phyloP scores from a whole-genome alignment of 2,797 vertebrate genomes.

The Catostomus latipinnis region DNA sequence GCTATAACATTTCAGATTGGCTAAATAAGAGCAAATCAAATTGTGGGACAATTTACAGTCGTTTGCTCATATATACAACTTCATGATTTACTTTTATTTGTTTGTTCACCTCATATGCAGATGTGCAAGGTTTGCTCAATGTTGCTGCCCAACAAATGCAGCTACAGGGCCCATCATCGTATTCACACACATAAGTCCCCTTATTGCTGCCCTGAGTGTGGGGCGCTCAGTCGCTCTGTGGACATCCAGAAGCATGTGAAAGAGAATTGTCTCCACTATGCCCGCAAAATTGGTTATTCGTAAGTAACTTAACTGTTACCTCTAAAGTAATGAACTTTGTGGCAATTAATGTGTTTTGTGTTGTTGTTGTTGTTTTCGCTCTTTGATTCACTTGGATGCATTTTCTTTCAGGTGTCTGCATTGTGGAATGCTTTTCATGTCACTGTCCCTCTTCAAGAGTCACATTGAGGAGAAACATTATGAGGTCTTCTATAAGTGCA shows the following conservation, averaged over 20 bases:
- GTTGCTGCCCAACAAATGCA: conserved; percentile 96
- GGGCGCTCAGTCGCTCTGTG: conserved; percentile 86
- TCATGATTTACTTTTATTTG: not conserved
- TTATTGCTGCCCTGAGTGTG: conserved; percentile 95
- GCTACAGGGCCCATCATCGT: conserved; percentile 91
- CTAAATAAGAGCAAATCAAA: no score
- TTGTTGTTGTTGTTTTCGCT: not conserved
- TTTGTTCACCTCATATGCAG: conserved; percentile 69
- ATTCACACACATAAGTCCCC: conserved; percentile 94
- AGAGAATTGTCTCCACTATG: conserved; percentile 96
- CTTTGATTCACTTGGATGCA: not conserved
- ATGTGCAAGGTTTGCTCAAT: conserved; percentile 92
- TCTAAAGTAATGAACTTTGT: not conserved
- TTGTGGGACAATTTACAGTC: no score
- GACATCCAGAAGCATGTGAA: conserved; percentile 96
- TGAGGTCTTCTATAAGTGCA: conserved; percentile 93
- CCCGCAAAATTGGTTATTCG: conserved; percentile 95
- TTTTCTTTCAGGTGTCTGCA: conserved; percentile 88
- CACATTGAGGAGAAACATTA: conserved; percentile 96
- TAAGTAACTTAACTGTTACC: conserved; percentile 70
- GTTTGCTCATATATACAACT: no score
- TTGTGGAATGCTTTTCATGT: conserved; percentile 91
- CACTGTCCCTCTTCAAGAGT: conserved; percentile 86
- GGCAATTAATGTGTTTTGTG: not conserved
- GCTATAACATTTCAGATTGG: no score